Base-by-base conservation (phyloP, 2,797 vertebrate species). In the Premnoplex brunnescens region DNA sequence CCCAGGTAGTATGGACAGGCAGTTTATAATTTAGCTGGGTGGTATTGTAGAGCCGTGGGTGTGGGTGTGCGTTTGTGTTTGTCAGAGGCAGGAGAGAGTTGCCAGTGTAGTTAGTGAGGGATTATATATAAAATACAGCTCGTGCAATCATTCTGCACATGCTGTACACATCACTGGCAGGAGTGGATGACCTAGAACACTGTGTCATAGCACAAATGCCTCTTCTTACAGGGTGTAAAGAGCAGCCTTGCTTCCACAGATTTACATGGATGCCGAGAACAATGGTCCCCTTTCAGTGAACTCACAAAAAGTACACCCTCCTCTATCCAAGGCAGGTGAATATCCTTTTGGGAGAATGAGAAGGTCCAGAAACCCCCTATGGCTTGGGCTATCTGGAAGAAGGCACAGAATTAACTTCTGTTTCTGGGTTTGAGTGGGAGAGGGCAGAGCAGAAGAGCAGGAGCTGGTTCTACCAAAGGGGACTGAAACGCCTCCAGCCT, bases 401-500 rank as follows among this genome's bases (percentile, higher is more conserved):
- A 88, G 28, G 48, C n/a, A 73, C 13, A 78, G 58, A 84, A 86
- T 58, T 32, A 64, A 60, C 39, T 67, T 73, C 49, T 83, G 49
- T 36, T 67, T 73, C 52, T 83, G 49, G 14, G 23, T 73, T 89
- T 76, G 43, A 66, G 43, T 26, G 24, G 64, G 58, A 91, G 73
- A 93, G 27, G 19, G 41, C 39, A 85, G 54, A 77, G 48, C n/a
- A 51, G 58, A 89, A 84, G n/a, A 87, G 34, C 19, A 3, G 48
- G 83, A 93, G 71, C 74, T 88, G 80, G 43, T 91, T 93, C 69
- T 84, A 68, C 85, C 54, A 23, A 86, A 52, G 51, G 4, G 66
- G 66, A 83, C 73, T 69, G 66, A 91, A 95, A 94, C 0, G 83
- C 94, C 91, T 91, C 79, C 73, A 72, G 95, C 88, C 54, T 66